Percentiles rank a stretch among this genome's conserved stretches.
These are phyloP conservation scores for Thryonomys swinderianus DNA, from an alignment of 2,113 vertebrate genomes.

Conservation along the genomic window DNA sequence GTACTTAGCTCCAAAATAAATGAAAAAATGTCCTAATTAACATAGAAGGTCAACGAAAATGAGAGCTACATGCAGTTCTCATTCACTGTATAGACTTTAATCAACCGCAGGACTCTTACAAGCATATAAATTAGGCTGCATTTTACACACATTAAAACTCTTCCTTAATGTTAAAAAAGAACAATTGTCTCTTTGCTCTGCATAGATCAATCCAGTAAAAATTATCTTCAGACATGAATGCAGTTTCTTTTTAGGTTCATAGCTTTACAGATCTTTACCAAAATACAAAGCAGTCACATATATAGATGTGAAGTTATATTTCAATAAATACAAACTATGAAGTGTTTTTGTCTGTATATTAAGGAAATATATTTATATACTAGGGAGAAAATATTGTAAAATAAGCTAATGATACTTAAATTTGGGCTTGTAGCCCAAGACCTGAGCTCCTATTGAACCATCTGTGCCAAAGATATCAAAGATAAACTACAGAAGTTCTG, in stretches of 20 bases:
- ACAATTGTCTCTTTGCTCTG: not conserved
- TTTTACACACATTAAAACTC: constrained; percentile 76
- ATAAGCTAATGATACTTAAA: not conserved
- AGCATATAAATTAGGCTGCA: constrained; percentile 64
- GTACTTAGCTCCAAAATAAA: constrained; percentile 65
- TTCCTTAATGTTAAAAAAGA: constrained; percentile 67
- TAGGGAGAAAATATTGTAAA: not conserved
- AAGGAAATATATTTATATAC: not conserved
- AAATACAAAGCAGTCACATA: constrained; percentile 42
- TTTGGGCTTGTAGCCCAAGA: not conserved
- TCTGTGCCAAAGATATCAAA: not conserved
- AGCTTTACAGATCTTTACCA: constrained; percentile 46
- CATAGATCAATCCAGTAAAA: constrained; percentile 3
- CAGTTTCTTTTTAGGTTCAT: constrained; percentile 45
- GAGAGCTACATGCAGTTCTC: constrained; percentile 73
- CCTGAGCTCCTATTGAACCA: not conserved
- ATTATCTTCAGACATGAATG: constrained; percentile 23
- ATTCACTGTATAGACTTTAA: constrained; percentile 74
- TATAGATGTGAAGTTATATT: constrained; percentile 42
- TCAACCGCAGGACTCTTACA: constrained; percentile 71
- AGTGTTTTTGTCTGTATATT: constrained; percentile 42
- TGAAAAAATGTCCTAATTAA: constrained; percentile 79
- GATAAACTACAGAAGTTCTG: not conserved
- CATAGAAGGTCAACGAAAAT: constrained; percentile 79
- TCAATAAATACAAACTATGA: constrained; percentile 67